These are phyloP conservation scores for Phodopus roborovskii DNA, from an alignment of 2,113 vertebrate species.

Conservation along the genomic window DNA sequence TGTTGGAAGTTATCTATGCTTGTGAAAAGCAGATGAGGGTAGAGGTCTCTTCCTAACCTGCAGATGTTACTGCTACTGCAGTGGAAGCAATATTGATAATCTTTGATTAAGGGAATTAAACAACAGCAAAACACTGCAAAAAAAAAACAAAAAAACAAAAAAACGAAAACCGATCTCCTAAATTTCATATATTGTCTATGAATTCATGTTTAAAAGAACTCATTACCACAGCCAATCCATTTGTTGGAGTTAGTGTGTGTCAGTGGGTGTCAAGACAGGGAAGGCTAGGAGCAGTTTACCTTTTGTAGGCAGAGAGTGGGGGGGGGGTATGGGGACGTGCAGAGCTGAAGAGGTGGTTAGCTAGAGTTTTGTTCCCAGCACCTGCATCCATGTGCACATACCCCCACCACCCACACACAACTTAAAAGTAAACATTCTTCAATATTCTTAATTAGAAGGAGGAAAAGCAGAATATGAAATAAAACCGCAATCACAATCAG, in stretches of 20 bases:
- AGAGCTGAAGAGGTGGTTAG: too few species aligned
- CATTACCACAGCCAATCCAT: neutral
- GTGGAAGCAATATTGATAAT: neutral
- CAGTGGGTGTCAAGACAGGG: neutral
- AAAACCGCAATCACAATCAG: neutral
- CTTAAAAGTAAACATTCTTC: neutral
- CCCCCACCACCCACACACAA: neutral
- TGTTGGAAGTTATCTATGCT: conserved; percentile 52
- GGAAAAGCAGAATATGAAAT: neutral
- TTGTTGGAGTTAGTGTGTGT: neutral
- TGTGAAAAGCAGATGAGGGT: conserved; percentile 28
- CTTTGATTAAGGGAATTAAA: neutral
- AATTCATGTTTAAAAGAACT: neutral
- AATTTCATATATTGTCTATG: neutral
- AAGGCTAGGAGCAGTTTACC: neutral
- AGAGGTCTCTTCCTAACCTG: conserved; percentile 19
- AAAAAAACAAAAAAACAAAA: neutral
- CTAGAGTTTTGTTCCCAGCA: neutral
- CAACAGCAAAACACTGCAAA: neutral
- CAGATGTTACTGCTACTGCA: neutral
- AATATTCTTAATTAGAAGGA: neutral
- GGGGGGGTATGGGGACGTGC: neutral
- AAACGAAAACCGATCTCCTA: neutral
- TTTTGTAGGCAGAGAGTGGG: neutral
- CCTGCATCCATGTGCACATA: neutral